These are phyloP conservation scores for Prionailurus viverrinus DNA, from an alignment of 2,113 vertebrate genomes.

Conservation along the genomic window DNA sequence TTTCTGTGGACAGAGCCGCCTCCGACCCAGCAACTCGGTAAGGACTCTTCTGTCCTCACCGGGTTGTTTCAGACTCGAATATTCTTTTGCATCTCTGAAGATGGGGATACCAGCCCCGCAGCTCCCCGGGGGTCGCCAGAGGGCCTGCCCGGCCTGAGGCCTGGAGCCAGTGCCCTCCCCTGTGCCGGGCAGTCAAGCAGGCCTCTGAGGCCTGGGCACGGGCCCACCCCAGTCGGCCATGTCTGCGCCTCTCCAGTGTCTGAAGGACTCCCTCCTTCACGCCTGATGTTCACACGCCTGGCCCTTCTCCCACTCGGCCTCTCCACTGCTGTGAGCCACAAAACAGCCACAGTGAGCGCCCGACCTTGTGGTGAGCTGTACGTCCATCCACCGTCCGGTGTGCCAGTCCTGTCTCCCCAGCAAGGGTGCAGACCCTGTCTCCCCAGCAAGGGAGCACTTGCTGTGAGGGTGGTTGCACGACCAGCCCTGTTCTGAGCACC, in stretches of 20 bases:
- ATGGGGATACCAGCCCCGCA: not conserved
- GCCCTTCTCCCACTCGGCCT: not conserved
- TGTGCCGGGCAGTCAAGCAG: too few relatives aligned
- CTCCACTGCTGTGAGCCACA: not conserved
- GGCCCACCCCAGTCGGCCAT: not conserved
- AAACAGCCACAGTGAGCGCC: rapidly evolving
- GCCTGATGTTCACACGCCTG: not conserved
- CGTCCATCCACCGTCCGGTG: too few relatives aligned
- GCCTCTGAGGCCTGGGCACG: not conserved
- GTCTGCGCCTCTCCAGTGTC: not conserved
- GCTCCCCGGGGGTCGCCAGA: rapidly evolving
- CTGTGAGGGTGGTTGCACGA: not conserved
- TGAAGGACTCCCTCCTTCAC: not conserved
- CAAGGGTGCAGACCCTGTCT: not conserved
- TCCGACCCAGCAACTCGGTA: rapidly evolving
- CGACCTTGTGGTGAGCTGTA: not conserved
- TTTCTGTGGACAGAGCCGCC: not conserved
- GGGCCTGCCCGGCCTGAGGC: not conserved
- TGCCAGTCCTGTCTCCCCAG: not conserved
- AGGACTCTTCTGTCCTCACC: too few relatives aligned
- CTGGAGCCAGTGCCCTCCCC: not conserved
- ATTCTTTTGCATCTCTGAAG: not conserved
- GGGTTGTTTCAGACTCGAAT: too few relatives aligned
- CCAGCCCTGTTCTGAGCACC: rapidly evolving
- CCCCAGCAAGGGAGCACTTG: too few relatives aligned